Evolutionary conservation across 2,888 invertebrate genomes (phyloP).

Genomic region (Keiferia lycopersicella): DNA sequence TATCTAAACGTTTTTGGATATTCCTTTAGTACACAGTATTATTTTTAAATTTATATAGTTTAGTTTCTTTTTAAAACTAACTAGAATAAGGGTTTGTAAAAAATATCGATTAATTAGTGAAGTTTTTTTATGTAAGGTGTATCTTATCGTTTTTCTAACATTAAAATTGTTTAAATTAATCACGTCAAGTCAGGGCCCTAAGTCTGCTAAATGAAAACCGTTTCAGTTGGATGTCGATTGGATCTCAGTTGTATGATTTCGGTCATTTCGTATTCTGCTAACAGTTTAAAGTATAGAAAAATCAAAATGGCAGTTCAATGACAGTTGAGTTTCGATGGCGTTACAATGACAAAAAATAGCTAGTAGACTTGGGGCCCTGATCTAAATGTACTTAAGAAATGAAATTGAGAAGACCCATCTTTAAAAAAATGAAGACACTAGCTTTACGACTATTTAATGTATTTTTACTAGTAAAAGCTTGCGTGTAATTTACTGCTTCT

Average conservation of each 20-base stretch:
- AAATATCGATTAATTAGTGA: neutral
- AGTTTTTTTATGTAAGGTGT: neutral
- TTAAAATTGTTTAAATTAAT: neutral
- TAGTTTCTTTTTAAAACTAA: neutral
- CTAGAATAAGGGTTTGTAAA: neutral
- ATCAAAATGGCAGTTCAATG: no score
- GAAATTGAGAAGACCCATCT: no score
- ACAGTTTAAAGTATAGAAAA: no score
- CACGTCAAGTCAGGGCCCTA: neutral
- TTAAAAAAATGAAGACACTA: neutral
- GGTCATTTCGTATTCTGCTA: no score
- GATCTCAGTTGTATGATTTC: no score
- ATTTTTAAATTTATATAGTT: neutral
- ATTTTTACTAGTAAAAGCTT: constrained; percentile 28
- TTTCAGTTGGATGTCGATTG: no score
- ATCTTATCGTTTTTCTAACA: neutral
- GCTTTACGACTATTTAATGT: neutral
- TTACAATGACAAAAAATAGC: no score
- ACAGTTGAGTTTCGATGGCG: no score
- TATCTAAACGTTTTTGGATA: neutral
- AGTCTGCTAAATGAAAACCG: no score
- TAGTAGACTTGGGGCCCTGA: no score
- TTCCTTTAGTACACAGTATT: neutral
- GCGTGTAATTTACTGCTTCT: constrained; percentile 43
- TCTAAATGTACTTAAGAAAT: no score